Percentiles rank a stretch among this genome's conserved stretches.
phyloP scores from a whole-genome alignment of 2,888 invertebrate species.

The Sinelater perroti region DNA sequence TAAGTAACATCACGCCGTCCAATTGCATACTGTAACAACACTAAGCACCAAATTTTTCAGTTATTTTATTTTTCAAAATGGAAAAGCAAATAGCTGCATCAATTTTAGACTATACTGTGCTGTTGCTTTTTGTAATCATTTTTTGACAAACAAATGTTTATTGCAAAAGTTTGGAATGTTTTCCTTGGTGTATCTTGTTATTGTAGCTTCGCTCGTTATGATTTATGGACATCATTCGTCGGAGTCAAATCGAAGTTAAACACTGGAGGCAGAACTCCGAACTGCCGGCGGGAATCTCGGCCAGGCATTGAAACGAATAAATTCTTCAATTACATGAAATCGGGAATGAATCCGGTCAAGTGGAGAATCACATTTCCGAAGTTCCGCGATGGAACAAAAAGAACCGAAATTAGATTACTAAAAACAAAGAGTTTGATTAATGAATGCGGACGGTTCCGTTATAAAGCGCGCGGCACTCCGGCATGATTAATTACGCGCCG shows the following conservation, averaged over 20 bases:
- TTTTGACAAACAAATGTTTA: no score
- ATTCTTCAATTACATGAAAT: constrained; percentile 14
- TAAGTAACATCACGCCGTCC: no score
- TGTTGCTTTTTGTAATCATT: no score
- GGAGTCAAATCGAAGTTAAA: background rate
- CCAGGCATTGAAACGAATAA: constrained; percentile 1
- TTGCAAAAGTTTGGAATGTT: no score
- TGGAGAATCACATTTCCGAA: constrained; percentile 51
- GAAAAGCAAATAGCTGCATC: no score
- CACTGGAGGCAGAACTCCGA: constrained; percentile 1
- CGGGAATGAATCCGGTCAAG: constrained; percentile 46
- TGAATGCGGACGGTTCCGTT: constrained; percentile 49
- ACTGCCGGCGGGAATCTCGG: background rate
- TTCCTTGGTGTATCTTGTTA: no score
- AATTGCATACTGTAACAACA: no score
- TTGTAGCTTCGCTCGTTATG: background rate
- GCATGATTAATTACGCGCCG: constrained; percentile 53
- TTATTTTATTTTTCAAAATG: no score
- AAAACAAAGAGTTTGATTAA: constrained; percentile 61
- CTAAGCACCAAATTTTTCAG: no score
- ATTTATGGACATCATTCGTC: background rate
- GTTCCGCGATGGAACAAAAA: constrained; percentile 53
- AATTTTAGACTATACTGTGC: no score
- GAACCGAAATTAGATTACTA: constrained; percentile 59
- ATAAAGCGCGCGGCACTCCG: constrained; percentile 50